These are phyloP conservation scores for Steinernema khuongi DNA, from an alignment of 1,140 invertebrate species.

Conservation along the genomic window DNA sequence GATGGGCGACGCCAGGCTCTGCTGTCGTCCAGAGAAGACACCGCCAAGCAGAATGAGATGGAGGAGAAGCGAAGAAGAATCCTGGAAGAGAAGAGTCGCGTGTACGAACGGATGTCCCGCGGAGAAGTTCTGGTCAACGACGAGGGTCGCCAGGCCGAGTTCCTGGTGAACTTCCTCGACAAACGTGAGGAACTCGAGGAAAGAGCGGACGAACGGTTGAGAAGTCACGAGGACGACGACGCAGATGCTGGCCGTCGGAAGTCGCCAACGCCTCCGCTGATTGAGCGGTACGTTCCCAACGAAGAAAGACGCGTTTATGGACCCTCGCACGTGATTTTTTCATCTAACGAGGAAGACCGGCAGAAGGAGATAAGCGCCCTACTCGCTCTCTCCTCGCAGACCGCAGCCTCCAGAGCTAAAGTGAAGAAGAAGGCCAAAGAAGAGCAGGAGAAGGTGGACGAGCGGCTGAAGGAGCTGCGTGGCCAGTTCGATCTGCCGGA, in stretches of 20 bases:
- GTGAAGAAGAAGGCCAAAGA: neutral
- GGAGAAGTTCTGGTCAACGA: neutral
- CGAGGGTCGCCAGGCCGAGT: neutral
- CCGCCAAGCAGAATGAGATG: neutral
- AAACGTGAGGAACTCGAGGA: neutral
- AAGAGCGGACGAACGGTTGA: neutral
- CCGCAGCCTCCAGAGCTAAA: neutral
- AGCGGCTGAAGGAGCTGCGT: neutral
- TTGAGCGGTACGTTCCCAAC: neutral
- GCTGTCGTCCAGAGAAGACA: neutral
- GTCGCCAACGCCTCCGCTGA: neutral
- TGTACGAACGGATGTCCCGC: neutral
- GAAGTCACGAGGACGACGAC: neutral
- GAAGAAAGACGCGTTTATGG: constrained; percentile 1
- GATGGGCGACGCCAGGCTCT: neutral
- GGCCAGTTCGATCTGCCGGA: neutral
- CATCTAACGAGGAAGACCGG: neutral
- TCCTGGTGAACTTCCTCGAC: neutral
- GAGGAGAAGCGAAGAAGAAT: neutral
- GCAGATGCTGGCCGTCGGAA: neutral
- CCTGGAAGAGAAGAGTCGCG: neutral
- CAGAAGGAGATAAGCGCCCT: neutral
- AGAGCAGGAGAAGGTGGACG: neutral
- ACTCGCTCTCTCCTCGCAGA: neutral
- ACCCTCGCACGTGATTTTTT: neutral